A percentile compares a stretch with the other conserved stretches of the same genome.
phyloP scores from a whole-genome alignment of 2,113 vertebrate genomes.

The Calcarius ornatus region DNA sequence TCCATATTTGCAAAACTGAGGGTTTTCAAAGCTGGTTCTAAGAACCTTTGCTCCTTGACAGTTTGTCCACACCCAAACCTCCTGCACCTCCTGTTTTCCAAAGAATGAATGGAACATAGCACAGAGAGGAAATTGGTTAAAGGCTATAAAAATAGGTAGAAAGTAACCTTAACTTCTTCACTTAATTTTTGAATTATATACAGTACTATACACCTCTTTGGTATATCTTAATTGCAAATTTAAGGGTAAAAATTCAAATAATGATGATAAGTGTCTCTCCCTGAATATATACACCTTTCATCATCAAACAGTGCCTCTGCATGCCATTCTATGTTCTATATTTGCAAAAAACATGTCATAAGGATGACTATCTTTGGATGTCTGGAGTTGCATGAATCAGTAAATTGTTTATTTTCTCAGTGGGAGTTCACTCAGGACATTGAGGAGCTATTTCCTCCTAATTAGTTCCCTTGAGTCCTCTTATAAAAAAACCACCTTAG shows the following conservation, averaged over 20 bases:
- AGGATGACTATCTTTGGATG: not conserved
- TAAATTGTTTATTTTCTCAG: conserved; percentile 64
- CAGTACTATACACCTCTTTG: not conserved
- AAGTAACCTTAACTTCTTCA: not conserved
- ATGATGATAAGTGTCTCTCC: not conserved
- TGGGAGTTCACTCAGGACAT: conserved; percentile 51
- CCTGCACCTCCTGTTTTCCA: not conserved
- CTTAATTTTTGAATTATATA: not conserved
- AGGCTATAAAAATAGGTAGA: not conserved
- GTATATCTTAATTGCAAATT: not conserved
- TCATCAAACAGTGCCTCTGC: not conserved
- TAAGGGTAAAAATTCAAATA: not conserved
- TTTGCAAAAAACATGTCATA: conserved; percentile 1
- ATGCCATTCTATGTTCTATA: not conserved
- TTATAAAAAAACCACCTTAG: conserved; percentile 39
- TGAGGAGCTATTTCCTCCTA: conserved; percentile 69
- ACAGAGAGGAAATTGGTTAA: not conserved
- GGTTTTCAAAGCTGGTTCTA: not conserved
- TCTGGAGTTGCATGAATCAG: conserved; percentile 21
- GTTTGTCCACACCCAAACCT: not conserved
- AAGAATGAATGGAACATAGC: not conserved
- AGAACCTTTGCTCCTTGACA: not conserved
- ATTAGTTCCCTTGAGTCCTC: conserved; percentile 74
- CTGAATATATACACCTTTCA: not conserved
- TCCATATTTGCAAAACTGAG: not conserved